Evolutionary conservation across 2,888 invertebrate genomes (phyloP), one percentile per base, ranked within the genome.

Genomic region (Spatulosminthurus flaviceps): DNA sequence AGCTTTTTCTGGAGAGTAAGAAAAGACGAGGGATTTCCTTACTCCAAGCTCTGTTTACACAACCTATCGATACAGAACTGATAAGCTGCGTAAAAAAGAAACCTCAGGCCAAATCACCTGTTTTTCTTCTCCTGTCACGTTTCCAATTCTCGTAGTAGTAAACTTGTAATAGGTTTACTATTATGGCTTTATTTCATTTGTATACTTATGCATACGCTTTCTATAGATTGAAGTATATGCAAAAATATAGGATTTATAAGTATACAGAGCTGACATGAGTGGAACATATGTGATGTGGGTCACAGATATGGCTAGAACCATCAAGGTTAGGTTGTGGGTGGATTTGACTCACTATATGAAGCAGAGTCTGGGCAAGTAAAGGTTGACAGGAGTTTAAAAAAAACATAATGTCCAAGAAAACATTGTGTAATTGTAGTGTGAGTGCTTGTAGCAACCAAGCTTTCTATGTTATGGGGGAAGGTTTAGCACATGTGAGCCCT

Each of bases 101-200:
- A 22, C 72, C 43, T 72, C 19, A 72, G 72, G 72, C 72, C n/a
- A 72, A 72, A 51, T 72, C 72, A 72, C 72, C 72, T 72, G 72
- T 72, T 29, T 51, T 72, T 72, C 72, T 16, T 51, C 51, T 24
- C n/a, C 26, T 72, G 51, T 51, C 28, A 72, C 72, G 72, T 72
- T 72, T 72, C 42, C 72, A 72, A 28, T 72, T 51, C 28, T 51
- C 51, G n/a, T 51, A 51, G 13, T 7, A 41, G 19, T 51, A 51
- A 51, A 51, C 51, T 51, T 51, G 51, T 13, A 19, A 51, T 51
- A 51, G 51, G 19, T 51, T 51, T n/a, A 13, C n/a, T 19, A 13
- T 51, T 19, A 51, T 51, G 51, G 51, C 51, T 51, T 51, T n/a
- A 51, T 51, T 51, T 4, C 51, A n/a, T n/a, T n/a, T n/a, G n/a